These are phyloP conservation scores for Carcharodon carcharias DNA, from an alignment of 2,797 vertebrate genomes.

Conservation along the genomic window DNA sequence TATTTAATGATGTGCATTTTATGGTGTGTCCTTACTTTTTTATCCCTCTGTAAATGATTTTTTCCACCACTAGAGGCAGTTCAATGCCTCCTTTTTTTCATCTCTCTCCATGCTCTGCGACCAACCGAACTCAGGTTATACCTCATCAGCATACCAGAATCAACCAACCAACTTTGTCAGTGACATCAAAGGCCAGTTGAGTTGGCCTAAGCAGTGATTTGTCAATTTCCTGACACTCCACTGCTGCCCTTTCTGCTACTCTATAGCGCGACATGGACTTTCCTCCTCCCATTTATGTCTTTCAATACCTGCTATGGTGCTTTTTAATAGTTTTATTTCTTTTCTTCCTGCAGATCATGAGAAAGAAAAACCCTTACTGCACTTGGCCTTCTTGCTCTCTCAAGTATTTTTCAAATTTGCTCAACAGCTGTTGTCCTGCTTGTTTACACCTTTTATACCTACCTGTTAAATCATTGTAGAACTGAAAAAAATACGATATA, in stretches of 20 bases:
- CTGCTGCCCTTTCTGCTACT: neutral
- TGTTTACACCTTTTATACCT: neutral
- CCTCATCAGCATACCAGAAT: too few species aligned
- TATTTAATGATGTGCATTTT: neutral
- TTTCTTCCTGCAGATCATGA: neutral
- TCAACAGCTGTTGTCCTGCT: neutral
- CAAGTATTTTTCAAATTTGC: neutral
- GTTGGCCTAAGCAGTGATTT: neutral
- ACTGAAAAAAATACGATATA: neutral
- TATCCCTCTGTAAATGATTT: neutral
- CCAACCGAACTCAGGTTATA: neutral
- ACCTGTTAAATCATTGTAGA: neutral
- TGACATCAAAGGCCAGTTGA: neutral
- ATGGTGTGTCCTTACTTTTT: neutral
- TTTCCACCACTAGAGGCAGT: neutral
- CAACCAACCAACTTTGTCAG: neutral
- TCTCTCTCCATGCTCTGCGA: neutral
- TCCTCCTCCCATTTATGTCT: neutral
- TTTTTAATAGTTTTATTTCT: neutral
- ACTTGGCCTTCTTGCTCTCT: neutral
- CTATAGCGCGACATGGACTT: neutral
- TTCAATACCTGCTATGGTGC: neutral
- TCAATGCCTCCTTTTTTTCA: neutral
- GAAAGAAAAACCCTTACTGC: neutral
- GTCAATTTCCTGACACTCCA: neutral